Evolutionary conservation across 2,113 vertebrate genomes (phyloP), one percentile per base, ranked within the genome.

Genomic region (Fregata magnificens): DNA sequence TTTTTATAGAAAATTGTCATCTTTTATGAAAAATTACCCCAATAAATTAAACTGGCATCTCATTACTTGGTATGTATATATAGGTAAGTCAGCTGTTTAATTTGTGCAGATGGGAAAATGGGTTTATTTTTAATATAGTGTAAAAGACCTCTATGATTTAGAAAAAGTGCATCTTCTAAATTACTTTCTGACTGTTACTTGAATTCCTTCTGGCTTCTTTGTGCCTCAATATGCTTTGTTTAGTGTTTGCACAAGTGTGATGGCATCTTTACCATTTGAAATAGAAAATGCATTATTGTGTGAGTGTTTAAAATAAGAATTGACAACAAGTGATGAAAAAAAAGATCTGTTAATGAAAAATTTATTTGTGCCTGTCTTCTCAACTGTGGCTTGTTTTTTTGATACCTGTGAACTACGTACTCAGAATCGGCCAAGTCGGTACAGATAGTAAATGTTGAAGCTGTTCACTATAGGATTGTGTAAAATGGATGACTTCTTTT

Each of bases 71-170:
- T 88, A 76, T 88, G 77, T 92, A 81, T 86, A 79, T 92, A 74
- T 91, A 62, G 72, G 90, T 93, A 97, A 88, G 66, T 96, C 86
- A 96, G 94, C 79, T 87, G 52, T 93, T 97, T 96, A 79, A 97
- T 97, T 90, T 93, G 19, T 79, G 42, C 92, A 80, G 44, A 65
- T 96, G 55, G 86, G 88, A 95, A 94, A 80, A 82, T 40, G 20
- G 34, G 18, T 74, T 92, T 94, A 79, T 96, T 97, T 88, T 82
- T 77, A 94, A 80, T 58, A 78, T 18, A 56, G 11, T 88, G 70
- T 53, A 70, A 79, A 72, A 91, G 28, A 87, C 31, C 5, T 49
- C 32, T 90, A 29, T 88, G 38, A 61, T 38, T 87, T 56, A 80
- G 63, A 42, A 65, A 61, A 94, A 80, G 78, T 38, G 18, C 59